Conservation (phyloP, 2,797 vertebrate genomes). For the Pachyuromys duprasi region DNA sequence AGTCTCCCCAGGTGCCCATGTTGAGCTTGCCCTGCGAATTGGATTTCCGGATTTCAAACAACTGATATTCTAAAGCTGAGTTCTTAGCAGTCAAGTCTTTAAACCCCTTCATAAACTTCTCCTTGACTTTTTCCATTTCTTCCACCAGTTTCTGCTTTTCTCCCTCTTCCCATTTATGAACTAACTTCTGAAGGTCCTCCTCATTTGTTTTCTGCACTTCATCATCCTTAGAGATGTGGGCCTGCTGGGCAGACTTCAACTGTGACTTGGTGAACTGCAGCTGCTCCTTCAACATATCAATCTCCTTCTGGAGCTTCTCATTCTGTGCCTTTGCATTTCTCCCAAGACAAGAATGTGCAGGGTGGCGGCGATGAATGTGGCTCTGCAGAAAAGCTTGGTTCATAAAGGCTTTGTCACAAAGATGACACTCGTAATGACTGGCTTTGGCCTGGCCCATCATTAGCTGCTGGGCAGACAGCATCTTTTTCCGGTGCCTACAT, state of each 20-base stretch:
- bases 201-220: conserved; percentile 92
- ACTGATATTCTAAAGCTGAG: conserved; percentile 88
- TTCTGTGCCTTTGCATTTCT: conserved; percentile 89
- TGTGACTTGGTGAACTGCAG: conserved; percentile 88
- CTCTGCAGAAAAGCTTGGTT: conserved; percentile 93
- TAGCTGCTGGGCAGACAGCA: conserved; percentile 93
- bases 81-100: conserved; percentile 92
- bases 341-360: conserved; percentile 88
- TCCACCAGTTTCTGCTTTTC: conserved; percentile 91
- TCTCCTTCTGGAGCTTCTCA: conserved; percentile 91
- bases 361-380: conserved; percentile 95
- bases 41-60: conserved; percentile 87
- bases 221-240: conserved; percentile 91
- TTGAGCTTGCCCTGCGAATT: conserved; percentile 86
- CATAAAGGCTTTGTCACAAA: conserved; percentile 96
- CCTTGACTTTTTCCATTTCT: conserved; percentile 94
- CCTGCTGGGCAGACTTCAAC: conserved; percentile 90
- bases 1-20: conserved; percentile 87
- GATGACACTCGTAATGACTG: conserved; percentile 92
- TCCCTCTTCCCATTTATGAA: conserved; percentile 94
- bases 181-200: conserved; percentile 90
- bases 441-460: conserved; percentile 90
- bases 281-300: conserved; percentile 92
- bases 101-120: conserved; percentile 94
- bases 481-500: conserved; percentile 93